phyloP scores from a whole-genome alignment of 2,113 vertebrate species.

The Myrmecophaga tridactyla region DNA sequence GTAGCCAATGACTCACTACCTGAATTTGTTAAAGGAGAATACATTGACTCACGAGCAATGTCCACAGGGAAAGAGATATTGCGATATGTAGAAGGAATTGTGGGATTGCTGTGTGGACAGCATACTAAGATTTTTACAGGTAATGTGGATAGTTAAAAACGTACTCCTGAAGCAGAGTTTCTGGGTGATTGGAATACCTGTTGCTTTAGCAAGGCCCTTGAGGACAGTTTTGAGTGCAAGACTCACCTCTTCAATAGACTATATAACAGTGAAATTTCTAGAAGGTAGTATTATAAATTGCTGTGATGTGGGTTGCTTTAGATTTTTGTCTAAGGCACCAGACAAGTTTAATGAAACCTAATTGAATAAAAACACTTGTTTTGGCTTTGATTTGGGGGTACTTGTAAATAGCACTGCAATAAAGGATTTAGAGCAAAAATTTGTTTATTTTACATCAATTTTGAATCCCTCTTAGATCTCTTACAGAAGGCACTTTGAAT shows the following conservation, averaged over 20 bases:
- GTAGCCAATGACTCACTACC: neutral
- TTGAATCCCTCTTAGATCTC: neutral
- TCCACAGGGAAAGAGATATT: neutral
- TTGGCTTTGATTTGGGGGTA: neutral
- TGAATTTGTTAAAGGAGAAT: neutral
- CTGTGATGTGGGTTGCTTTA: neutral
- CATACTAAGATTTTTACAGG: neutral
- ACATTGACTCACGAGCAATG: neutral
- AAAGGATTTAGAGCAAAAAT: neutral
- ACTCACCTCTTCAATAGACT: neutral
- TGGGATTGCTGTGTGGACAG: neutral
- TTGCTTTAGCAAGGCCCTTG: neutral
- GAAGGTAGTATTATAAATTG: neutral
- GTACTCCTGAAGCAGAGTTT: neutral
- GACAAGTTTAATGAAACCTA: neutral
- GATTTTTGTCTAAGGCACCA: neutral
- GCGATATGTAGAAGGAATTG: neutral
- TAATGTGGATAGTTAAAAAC: neutral
- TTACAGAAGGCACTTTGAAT: neutral
- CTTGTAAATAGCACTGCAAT: neutral
- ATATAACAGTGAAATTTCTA: neutral
- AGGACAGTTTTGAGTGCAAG: neutral
- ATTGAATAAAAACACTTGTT: neutral
- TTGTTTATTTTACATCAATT: neutral
- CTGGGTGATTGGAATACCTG: neutral